Percentiles rank a stretch among this genome's conserved stretches.
Conservation (phyloP, 2,888 invertebrate species). For the Athalia rosae region DNA sequence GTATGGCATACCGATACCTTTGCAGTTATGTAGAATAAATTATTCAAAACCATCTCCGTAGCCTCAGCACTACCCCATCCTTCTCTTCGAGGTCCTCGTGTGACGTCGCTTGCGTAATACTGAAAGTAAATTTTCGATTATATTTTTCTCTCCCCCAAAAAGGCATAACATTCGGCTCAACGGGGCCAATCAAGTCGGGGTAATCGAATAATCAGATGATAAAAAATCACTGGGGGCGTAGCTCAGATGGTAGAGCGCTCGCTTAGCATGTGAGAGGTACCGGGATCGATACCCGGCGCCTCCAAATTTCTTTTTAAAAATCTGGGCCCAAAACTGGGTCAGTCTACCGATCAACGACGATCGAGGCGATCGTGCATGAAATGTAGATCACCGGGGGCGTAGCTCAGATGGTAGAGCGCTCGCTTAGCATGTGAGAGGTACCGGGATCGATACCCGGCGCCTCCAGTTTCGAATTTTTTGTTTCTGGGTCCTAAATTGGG, state of each 20-base stretch:
- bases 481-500: background rate
- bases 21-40: constrained; percentile 97
- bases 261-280: constrained; percentile 72
- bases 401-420: constrained; percentile 72
- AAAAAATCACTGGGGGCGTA: constrained; percentile 54
- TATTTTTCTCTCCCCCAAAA: constrained; percentile 14
- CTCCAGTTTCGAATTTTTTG: constrained; percentile 59
- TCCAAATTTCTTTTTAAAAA: constrained; percentile 53
- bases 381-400: constrained; percentile 61
- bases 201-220: too few relatives aligned
- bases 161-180: too few relatives aligned
- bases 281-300: constrained; percentile 62
- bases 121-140: constrained; percentile 51
- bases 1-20: constrained; percentile 78
- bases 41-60: constrained; percentile 99
- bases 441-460: constrained; percentile 71
- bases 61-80: constrained; percentile 99
- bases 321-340: background rate
- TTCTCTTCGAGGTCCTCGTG: constrained; percentile 84
- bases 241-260: constrained; percentile 72
- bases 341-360: constrained; percentile 5
- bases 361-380: background rate
- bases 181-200: background rate
- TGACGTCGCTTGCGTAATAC: constrained; percentile 75
- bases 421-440: constrained; percentile 72